Evolutionary conservation across 1,140 invertebrate species (phyloP), one percentile per base, ranked within the genome.

Genomic region (Diploscapter pachys): DNA sequence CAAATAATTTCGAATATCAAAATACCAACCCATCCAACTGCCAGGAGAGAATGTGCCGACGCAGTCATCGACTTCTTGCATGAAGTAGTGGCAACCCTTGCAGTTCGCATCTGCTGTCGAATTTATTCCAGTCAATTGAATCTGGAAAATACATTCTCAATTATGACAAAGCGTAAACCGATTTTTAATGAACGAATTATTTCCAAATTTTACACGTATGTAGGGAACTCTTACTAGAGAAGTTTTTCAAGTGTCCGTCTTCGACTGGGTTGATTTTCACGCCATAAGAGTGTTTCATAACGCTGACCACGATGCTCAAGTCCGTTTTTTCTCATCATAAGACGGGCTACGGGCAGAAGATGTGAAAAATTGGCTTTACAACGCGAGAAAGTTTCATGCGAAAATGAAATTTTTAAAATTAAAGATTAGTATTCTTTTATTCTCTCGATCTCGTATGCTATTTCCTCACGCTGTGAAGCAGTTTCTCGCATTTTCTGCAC

Each of bases 11-110:
- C 13, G 2, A 65, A 65, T 9, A 6, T n/a, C 53, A 68, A 68
- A 55, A n/a, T 52, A 65, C 63, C 13, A n/a, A 68, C 66, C 75
- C 75, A 76, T 76, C 75, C 75, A 76, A 0, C 69, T 72, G 52
- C 68, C 75, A 9, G 75, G n/a, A 49, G 75, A 76, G 75, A 76
- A 76, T 4, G 75, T 76, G 65, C 75, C 75, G 5, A 56, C 62
- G 31, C 75, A 76, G 51, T 71, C 69, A 3, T 76, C 75, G 5
- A 73, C 48, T 51, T 76, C 55, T 3, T 72, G 75, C 0, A 64
- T 71, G 75, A 71, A 71, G 4, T 70, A 31, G 31, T 31, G 66
- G 51, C 13, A 13, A 2, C 11, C 52, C 56, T 68, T 69, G 9
- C 6, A 57, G 2, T 50, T 5, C 55, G 11, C 11, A 5, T 13